Conservation (phyloP, 2,797 vertebrate genomes). For the Amazonetta brasiliensis region DNA sequence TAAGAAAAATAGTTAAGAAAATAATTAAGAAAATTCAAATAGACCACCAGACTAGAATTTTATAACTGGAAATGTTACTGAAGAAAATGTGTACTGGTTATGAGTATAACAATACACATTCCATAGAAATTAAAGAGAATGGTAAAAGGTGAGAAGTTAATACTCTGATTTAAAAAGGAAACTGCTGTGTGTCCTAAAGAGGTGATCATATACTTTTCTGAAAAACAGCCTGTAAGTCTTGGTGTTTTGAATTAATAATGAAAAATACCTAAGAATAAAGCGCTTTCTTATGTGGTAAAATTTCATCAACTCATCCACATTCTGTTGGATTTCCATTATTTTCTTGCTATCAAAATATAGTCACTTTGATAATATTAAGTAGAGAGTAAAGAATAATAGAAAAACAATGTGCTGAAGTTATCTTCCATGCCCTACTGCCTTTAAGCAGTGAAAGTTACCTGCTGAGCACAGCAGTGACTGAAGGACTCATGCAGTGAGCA, state of each 20-base stretch:
- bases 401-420: background rate
- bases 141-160: background rate
- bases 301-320: background rate
- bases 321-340: background rate
- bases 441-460: slow-evolving; percentile 57
- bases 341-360: background rate
- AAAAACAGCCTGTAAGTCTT: background rate
- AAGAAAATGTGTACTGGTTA: background rate
- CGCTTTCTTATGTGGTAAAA: background rate
- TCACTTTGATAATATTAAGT: background rate
- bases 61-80: background rate
- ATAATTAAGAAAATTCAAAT: background rate
- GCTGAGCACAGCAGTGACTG: slow-evolving; percentile 58
- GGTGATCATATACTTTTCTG: background rate
- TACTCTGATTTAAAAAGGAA: background rate
- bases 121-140: background rate
- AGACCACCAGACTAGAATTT: background rate
- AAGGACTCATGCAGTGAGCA: slow-evolving; percentile 59
- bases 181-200: background rate
- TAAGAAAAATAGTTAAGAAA: background rate
- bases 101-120: background rate
- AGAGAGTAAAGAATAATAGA: slow-evolving; percentile 6
- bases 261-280: background rate
- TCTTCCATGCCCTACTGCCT: background rate
- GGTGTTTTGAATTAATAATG: background rate